Percentiles rank a stretch among this genome's conserved stretches.
Evolutionary conservation across 2,888 invertebrate species (phyloP).

Genomic region (Lissonota sp.): DNA sequence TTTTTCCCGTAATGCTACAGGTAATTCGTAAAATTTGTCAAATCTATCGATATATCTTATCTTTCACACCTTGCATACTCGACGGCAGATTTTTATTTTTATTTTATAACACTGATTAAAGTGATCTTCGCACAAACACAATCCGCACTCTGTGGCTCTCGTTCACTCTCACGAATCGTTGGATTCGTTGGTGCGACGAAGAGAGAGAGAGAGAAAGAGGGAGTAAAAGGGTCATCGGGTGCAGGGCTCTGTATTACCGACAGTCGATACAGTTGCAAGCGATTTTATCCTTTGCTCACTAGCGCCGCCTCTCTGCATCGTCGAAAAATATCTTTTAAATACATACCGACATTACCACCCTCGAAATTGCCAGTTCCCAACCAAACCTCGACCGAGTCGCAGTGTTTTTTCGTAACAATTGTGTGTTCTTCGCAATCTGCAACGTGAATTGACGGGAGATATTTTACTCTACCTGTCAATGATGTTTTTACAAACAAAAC

Average conservation of each 20-base stretch:
- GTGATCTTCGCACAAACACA: constrained; percentile 48
- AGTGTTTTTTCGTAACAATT: constrained; percentile 8
- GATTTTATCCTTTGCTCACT: too few relatives aligned
- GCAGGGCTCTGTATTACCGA: too few relatives aligned
- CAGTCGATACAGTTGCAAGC: too few relatives aligned
- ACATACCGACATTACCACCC: too few relatives aligned
- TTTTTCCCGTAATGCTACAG: constrained; percentile 2
- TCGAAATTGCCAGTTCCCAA: constrained; percentile 13
- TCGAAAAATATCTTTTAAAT: too few relatives aligned
- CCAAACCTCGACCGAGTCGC: constrained; percentile 41
- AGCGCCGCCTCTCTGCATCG: too few relatives aligned
- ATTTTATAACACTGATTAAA: constrained; percentile 17
- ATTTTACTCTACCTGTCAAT: constrained; percentile 34
- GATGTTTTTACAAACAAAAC: constrained; percentile 43
- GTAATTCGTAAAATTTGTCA: constrained; percentile 12
- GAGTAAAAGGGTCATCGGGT: too few relatives aligned
- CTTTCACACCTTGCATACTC: constrained; percentile 64
- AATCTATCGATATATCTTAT: constrained; percentile 29
- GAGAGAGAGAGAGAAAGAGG: too few relatives aligned
- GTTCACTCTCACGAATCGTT: not conserved
- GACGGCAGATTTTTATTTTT: constrained; percentile 45
- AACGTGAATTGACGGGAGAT: constrained; percentile 35
- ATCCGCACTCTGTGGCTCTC: constrained; percentile 45
- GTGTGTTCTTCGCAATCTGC: constrained; percentile 7
- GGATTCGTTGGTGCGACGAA: too few relatives aligned